A percentile compares a stretch with the other conserved stretches of the same genome.
Conservation (phyloP, 2,113 vertebrate genomes). For the Varanus komodoensis region DNA sequence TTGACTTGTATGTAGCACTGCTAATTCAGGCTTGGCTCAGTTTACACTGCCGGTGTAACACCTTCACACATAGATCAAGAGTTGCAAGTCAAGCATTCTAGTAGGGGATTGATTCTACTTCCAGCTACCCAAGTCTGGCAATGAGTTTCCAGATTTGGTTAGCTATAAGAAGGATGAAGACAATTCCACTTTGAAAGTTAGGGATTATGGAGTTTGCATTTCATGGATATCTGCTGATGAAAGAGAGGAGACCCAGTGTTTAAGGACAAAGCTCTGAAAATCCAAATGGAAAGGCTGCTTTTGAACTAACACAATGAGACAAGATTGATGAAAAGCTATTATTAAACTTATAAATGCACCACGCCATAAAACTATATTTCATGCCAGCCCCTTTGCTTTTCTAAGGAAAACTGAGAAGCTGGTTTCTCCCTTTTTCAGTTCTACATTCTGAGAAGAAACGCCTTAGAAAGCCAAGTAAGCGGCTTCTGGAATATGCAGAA, state of each 20-base stretch:
- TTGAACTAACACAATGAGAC: not conserved
- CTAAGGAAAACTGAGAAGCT: conserved; percentile 61
- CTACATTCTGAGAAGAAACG: conserved; percentile 87
- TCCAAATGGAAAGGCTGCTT: no score
- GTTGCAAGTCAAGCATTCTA: not conserved
- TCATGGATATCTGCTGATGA: not conserved
- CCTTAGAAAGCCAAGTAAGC: conserved; percentile 94
- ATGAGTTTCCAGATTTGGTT: not conserved
- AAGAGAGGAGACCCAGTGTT: not conserved
- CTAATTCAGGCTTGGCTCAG: not conserved
- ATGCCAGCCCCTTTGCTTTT: not conserved
- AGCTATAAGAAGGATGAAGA: not conserved
- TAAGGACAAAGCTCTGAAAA: not conserved
- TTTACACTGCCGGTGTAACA: not conserved
- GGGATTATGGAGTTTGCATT: not conserved
- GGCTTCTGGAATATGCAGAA: conserved; percentile 93
- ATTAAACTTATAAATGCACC: not conserved
- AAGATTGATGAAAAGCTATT: not conserved
- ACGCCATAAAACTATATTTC: conserved; percentile 18
- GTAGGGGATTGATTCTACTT: not conserved
- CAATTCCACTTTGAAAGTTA: not conserved
- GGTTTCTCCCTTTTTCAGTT: conserved; percentile 64
- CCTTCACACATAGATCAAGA: not conserved
- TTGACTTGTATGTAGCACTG: not conserved
- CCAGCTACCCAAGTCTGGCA: not conserved